These are phyloP conservation scores for Berghia stephanieae DNA, from an alignment of 1,140 invertebrate species.

Conservation along the genomic window DNA sequence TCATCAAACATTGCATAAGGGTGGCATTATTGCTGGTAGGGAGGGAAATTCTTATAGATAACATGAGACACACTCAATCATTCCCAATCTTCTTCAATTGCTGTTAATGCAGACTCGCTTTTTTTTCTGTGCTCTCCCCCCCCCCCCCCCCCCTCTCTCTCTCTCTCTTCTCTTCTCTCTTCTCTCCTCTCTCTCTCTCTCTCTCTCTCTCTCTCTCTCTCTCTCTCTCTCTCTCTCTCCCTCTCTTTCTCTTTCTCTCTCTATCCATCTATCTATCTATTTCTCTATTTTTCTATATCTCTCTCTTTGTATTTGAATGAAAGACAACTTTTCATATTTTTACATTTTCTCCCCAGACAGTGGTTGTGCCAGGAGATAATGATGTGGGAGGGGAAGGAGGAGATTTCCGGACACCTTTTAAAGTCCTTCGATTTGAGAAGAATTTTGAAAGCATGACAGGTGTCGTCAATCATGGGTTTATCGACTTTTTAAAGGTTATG, in stretches of 20 bases:
- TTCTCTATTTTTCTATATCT: background rate
- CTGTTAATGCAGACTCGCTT: background rate
- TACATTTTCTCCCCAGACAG: conserved; percentile 41
- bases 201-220: background rate
- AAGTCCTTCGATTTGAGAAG: conserved; percentile 80
- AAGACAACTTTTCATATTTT: background rate
- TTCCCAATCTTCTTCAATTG: background rate
- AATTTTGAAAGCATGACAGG: conserved; percentile 75
- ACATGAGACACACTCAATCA: background rate
- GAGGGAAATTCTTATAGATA: no score
- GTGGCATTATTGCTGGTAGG: no score
- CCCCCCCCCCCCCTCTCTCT: background rate
- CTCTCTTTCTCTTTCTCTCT: conserved; percentile 20
- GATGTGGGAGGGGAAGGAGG: conserved; percentile 90
- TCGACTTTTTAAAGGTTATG: conserved; percentile 72
- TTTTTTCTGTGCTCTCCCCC: background rate
- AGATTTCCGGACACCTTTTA: conserved; percentile 77
- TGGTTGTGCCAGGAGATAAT: conserved; percentile 93
- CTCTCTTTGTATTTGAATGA: background rate
- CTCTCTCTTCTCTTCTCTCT: conserved; percentile 11
- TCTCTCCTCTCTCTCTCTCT: conserved; percentile 15
- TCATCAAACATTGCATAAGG: no score
- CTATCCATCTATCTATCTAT: no score
- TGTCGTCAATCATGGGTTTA: conserved; percentile 52
- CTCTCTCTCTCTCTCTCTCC: conserved; percentile 21